phyloP scores from a whole-genome alignment of 2,797 vertebrate species.

The Odontamblyopus lacepedii region DNA sequence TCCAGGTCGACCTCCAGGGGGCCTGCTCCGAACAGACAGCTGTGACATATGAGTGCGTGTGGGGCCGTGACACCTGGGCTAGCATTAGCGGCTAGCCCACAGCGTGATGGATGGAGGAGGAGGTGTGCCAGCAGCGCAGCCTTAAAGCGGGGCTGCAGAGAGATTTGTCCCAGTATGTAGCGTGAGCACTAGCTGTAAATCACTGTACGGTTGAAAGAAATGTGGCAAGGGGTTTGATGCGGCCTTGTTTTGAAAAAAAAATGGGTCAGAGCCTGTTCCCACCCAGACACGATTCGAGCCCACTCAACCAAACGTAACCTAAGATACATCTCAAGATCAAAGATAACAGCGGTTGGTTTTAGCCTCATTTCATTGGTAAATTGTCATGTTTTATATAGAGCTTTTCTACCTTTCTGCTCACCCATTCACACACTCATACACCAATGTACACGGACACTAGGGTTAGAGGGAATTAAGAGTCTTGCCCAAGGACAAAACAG shows the following conservation, averaged over 20 bases:
- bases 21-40: slow-evolving; percentile 55
- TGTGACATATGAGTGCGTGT: slow-evolving; percentile 61
- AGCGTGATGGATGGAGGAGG: slow-evolving; percentile 52
- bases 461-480: too few relatives aligned
- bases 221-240: not conserved
- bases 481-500: too few relatives aligned
- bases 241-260: not conserved
- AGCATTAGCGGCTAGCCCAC: slow-evolving; percentile 33
- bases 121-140: slow-evolving; percentile 10
- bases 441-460: too few relatives aligned
- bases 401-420: too few relatives aligned
- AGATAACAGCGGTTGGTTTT: not conserved
- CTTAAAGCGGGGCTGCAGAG: slow-evolving; percentile 23
- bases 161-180: slow-evolving; percentile 19
- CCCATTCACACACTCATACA: too few relatives aligned
- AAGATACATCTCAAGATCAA: not conserved
- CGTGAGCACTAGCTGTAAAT: slow-evolving; percentile 9
- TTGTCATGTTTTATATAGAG: too few relatives aligned
- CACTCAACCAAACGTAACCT: not conserved
- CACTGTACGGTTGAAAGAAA: not conserved
- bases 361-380: not conserved
- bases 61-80: slow-evolving; percentile 46
- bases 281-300: not conserved
- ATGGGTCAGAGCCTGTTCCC: not conserved
- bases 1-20: slow-evolving; percentile 46